Conservation (phyloP, 2,797 vertebrate species). For the Mus minutoides region DNA sequence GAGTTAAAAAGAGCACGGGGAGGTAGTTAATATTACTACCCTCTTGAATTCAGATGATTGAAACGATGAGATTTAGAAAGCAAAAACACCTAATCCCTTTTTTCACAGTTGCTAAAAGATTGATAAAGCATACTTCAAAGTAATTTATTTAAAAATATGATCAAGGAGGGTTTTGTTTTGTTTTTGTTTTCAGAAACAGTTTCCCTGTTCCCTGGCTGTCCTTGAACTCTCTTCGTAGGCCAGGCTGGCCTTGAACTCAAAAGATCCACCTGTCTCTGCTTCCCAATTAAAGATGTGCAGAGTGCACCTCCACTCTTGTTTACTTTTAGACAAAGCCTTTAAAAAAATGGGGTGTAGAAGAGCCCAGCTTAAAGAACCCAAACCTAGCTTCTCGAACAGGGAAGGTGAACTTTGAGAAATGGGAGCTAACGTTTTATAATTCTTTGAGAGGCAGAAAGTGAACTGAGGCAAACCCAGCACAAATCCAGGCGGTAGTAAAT, state of each 20-base stretch:
- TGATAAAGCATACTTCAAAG: background rate
- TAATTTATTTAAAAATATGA: background rate
- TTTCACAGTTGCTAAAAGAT: background rate
- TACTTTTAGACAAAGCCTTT: no score
- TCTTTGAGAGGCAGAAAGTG: background rate
- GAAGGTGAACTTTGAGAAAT: background rate
- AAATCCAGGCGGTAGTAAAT: background rate
- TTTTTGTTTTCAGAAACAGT: background rate
- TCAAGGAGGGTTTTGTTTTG: background rate
- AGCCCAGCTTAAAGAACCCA: background rate
- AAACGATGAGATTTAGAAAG: background rate
- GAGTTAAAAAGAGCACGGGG: background rate
- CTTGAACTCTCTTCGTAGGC: background rate
- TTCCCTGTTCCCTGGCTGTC: background rate
- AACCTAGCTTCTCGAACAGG: background rate
- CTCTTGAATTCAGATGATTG: background rate
- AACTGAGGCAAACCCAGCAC: background rate
- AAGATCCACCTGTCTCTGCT: background rate
- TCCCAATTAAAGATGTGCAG: background rate
- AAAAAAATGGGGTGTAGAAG: background rate
- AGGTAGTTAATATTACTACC: background rate
- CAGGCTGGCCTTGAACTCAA: background rate
- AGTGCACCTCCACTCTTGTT: background rate
- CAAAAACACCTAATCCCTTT: background rate
- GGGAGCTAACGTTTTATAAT: background rate